Evolutionary conservation across 2,888 invertebrate species (phyloP).

Genomic region (Sesia bembeciformis): DNA sequence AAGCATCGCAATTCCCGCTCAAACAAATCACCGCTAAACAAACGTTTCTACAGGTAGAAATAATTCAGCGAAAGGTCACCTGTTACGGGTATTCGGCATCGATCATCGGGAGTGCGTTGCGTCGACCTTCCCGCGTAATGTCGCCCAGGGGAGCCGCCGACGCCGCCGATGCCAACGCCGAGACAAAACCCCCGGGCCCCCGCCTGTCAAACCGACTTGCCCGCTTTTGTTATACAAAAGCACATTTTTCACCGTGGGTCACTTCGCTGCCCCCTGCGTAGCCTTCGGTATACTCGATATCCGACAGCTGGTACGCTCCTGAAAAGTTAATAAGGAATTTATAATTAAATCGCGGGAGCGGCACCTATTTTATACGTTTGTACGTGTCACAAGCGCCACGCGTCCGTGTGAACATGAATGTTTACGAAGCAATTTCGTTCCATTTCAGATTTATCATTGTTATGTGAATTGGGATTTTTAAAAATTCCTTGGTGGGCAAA

Average conservation of each 20-base stretch:
- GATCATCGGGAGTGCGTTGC: slow-evolving; percentile 68
- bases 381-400: slow-evolving; percentile 25
- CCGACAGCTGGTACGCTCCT: not conserved
- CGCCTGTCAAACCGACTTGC: slow-evolving; percentile 47
- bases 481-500: slow-evolving; percentile 53
- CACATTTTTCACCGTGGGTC: slow-evolving; percentile 42
- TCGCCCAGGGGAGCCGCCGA: slow-evolving; percentile 36
- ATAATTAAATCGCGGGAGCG: slow-evolving; percentile 40
- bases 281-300: slow-evolving; percentile 14
- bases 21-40: slow-evolving; percentile 70
- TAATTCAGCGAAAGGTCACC: slow-evolving; percentile 72
- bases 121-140: slow-evolving; percentile 56
- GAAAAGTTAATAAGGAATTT: slow-evolving; percentile 21
- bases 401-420: slow-evolving; percentile 53
- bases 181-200: slow-evolving; percentile 53
- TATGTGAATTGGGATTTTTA: slow-evolving; percentile 51
- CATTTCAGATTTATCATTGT: slow-evolving; percentile 59
- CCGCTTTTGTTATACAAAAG: slow-evolving; percentile 34
- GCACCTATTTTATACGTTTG: not conserved
- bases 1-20: slow-evolving; percentile 50
- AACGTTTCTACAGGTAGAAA: slow-evolving; percentile 68
- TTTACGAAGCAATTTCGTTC: slow-evolving; percentile 63
- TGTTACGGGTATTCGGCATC: slow-evolving; percentile 70
- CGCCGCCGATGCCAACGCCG: slow-evolving; percentile 26
- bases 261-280: slow-evolving; percentile 18